phyloP scores from a whole-genome alignment of 2,113 vertebrate genomes.

The Tyto alba region DNA sequence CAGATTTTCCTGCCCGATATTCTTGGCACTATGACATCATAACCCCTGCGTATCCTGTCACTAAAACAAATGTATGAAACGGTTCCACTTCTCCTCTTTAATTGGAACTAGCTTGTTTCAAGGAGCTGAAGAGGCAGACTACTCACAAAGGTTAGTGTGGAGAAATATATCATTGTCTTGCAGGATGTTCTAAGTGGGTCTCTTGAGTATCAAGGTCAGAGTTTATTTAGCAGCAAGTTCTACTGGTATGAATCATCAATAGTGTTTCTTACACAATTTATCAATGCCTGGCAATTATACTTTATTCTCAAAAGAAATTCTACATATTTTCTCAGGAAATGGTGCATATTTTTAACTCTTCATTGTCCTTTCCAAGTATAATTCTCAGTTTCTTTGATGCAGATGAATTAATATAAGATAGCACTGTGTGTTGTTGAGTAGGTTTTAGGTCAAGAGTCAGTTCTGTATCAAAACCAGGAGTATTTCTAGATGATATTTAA shows the following conservation, averaged over 20 bases:
- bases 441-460: not conserved
- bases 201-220: constrained; percentile 59
- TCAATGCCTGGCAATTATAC: constrained; percentile 46
- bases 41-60: constrained; percentile 41
- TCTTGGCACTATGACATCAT: constrained; percentile 44
- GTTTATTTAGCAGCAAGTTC: constrained; percentile 60
- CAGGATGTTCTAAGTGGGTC: constrained; percentile 56
- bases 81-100: constrained; percentile 56
- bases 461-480: not conserved
- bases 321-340: not conserved
- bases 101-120: constrained; percentile 63
- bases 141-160: constrained; percentile 49
- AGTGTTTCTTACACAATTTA: constrained; percentile 32
- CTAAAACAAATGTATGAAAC: constrained; percentile 52
- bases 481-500: not conserved
- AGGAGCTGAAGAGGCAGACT: constrained; percentile 39
- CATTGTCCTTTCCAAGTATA: not conserved
- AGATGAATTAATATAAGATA: not conserved
- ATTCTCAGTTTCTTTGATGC: not conserved
- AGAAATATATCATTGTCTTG: constrained; percentile 65
- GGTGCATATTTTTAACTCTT: constrained; percentile 14
- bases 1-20: constrained; percentile 9
- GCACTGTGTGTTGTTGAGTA: not conserved
- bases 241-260: constrained; percentile 54
- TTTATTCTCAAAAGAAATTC: constrained; percentile 2